Conservation (phyloP, 2,797 vertebrate species). For the Pithecia hirsuta region DNA sequence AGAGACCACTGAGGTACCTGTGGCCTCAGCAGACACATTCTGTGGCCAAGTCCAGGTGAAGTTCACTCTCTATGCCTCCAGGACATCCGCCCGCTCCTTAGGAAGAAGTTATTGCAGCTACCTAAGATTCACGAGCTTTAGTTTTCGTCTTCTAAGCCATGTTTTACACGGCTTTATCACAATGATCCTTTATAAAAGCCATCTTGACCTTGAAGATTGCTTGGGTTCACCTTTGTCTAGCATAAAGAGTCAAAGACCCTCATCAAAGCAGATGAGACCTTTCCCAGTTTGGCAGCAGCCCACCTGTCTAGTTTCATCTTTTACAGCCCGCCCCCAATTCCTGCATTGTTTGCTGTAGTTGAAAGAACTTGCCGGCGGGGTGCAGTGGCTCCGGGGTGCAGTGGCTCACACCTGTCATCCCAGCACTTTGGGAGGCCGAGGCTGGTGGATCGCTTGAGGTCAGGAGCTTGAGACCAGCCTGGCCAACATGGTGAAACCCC, state of each 20-base stretch:
- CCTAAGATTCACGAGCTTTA: background rate
- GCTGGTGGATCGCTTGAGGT: too few species aligned
- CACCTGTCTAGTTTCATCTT: background rate
- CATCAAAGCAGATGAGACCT: background rate
- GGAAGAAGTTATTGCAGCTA: background rate
- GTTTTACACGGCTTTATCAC: background rate
- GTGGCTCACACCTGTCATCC: too few species aligned
- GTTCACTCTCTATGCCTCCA: background rate
- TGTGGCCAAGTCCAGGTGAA: background rate
- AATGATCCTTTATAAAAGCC: background rate
- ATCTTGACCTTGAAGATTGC: background rate
- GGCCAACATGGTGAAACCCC: too few species aligned
- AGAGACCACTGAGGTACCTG: background rate
- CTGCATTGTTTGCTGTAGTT: background rate
- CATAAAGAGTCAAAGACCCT: background rate
- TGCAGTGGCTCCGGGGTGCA: too few species aligned
- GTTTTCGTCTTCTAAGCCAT: background rate
- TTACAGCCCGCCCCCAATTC: fast-evolving
- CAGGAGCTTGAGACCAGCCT: too few species aligned
- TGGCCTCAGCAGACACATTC: background rate
- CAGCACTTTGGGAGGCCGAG: too few species aligned
- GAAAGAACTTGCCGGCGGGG: background rate
- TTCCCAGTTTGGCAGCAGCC: background rate
- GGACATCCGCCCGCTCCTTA: background rate
- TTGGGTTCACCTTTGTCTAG: background rate